Base-by-base conservation (phyloP, 2,888 invertebrate species). In the Lucinisca nassula region DNA sequence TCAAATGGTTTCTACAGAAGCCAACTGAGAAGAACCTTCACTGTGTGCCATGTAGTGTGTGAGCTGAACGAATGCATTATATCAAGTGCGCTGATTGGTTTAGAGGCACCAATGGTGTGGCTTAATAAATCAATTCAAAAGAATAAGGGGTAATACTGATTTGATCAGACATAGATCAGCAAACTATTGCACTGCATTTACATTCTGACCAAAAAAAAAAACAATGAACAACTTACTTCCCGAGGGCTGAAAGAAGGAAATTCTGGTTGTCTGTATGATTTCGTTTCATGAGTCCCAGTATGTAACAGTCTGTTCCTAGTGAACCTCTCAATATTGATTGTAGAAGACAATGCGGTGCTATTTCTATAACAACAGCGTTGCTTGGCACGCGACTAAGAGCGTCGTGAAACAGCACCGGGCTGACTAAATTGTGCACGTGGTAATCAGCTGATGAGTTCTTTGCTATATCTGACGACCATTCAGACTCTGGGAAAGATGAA, bases 361-460 rank as follows among this genome's bases (percentile, higher is more conserved):
- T 95, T 92, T 99, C 99, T 95, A 99, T 97, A 90, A 98, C 97
- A 91, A 99, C 97, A 10, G 99, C 98, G 95, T 98, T 98, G 92
- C 97, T 97, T 24, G 99, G 99, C 72, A 99, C 97, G 95, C 98
- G 97, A 92, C 97, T 97, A 90, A 99, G 95, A 17, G 98, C 99
- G 95, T 98, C 98, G 14, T 35, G 32, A 97, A 98, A 99, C 78
- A 98, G 97, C 79, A 99, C 99, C 17, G 99, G 99, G 78, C 98
- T 99, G 83, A 99, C 97, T 92, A 99, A 97, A 97, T 99, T 99
- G 97, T 99, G 99, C 37, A 98, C 99, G 96, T 99, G 99, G 97
- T 99, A 99, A 49, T 98, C 98, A 0, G 98, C 98, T 75, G 98
- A 98, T 89, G 98, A 98, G 93, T 97, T 97, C 95, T 97, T 97